Percentiles rank a stretch among this genome's conserved stretches.
These are phyloP conservation scores for Harpagus bidentatus DNA, from an alignment of 2,113 vertebrate species.

Conservation along the genomic window DNA sequence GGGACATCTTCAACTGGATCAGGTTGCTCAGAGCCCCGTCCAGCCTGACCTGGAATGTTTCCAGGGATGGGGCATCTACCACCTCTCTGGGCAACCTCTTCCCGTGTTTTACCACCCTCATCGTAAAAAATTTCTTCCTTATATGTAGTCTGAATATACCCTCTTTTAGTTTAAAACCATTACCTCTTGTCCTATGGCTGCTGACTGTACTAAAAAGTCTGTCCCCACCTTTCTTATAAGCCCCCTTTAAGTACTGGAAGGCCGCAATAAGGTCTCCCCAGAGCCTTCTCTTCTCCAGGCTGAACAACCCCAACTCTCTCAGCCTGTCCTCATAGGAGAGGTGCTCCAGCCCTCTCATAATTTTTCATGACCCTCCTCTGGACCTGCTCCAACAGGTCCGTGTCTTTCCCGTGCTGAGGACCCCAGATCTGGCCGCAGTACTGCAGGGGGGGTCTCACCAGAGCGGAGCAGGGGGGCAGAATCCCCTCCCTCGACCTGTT, in stretches of 20 bases:
- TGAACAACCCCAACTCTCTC: not conserved
- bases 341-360: not conserved
- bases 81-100: not conserved
- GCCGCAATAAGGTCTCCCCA: not conserved
- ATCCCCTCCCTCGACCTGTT: rapidly evolving
- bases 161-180: not conserved
- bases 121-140: not conserved
- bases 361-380: not conserved
- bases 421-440: not conserved
- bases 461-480: not conserved
- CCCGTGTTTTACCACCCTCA: not conserved
- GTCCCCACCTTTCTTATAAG: not conserved
- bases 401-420: not conserved
- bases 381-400: not conserved
- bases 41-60: not conserved
- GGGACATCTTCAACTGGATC: not conserved
- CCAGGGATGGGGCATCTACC: too few relatives aligned
- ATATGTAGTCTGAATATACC: not conserved
- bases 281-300: not conserved
- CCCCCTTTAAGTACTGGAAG: not conserved
- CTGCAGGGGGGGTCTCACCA: not conserved
- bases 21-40: rapidly evolving
- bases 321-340: not conserved
- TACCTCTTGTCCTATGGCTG: not conserved
- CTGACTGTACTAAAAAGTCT: not conserved